Evolutionary conservation across 1,140 invertebrate genomes (phyloP).

Genomic region (Drosophila carrolli): DNA sequence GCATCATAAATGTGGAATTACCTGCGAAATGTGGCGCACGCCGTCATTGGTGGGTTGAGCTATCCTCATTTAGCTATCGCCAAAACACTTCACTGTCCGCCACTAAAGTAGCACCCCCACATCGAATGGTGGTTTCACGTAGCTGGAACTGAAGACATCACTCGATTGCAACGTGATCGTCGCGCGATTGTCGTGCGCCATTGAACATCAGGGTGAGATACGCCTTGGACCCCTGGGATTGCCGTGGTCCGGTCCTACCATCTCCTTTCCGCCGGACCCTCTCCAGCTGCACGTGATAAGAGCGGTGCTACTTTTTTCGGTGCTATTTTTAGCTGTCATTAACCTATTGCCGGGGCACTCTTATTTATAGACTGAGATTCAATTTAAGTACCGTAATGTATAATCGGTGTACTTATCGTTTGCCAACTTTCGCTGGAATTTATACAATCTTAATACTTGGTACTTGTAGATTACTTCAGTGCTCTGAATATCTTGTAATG

Average conservation of each 20-base stretch:
- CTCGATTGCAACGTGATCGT: constrained; percentile 46
- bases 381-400: constrained; percentile 23
- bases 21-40: constrained; percentile 18
- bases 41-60: constrained; percentile 11
- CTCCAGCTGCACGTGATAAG: constrained; percentile 65
- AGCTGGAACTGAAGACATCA: constrained; percentile 24
- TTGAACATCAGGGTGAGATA: constrained; percentile 28
- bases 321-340: constrained; percentile 55
- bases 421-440: constrained; percentile 9
- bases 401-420: constrained; percentile 22
- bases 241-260: constrained; percentile 9
- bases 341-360: constrained; percentile 39
- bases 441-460: not conserved
- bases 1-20: constrained; percentile 9
- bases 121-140: constrained; percentile 13
- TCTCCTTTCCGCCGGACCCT: constrained; percentile 4
- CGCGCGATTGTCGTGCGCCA: constrained; percentile 38
- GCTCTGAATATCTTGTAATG: not conserved
- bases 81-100: constrained; percentile 19
- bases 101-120: constrained; percentile 1
- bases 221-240: constrained; percentile 16
- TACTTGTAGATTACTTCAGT: not conserved
- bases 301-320: constrained; percentile 5
- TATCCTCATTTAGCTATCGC: constrained; percentile 42
- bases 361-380: constrained; percentile 66